These are phyloP conservation scores for Tetragnatha versicolor DNA, from an alignment of 1,140 invertebrate genomes.

Conservation along the genomic window DNA sequence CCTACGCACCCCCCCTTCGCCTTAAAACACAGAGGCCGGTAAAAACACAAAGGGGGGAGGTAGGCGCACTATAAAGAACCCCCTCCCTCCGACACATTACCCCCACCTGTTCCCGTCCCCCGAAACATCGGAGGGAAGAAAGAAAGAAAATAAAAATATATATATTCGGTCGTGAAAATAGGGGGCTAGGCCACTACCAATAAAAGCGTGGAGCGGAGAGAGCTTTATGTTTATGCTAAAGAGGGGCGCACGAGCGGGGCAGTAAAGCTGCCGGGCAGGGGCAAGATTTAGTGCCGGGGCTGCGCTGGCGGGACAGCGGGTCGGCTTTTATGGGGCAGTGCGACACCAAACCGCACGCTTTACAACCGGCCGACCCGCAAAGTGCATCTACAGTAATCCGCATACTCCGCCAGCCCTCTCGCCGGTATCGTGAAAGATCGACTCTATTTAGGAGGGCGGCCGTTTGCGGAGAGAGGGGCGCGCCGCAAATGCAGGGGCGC, in stretches of 20 bases:
- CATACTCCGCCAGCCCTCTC: constrained; percentile 28
- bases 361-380: constrained; percentile 50
- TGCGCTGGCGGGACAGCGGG: constrained; percentile 15
- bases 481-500: not conserved
- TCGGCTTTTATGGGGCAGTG: constrained; percentile 49
- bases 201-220: constrained; percentile 32
- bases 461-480: not conserved
- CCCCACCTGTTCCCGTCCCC: constrained; percentile 44
- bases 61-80: constrained; percentile 40
- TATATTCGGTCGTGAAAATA: not conserved
- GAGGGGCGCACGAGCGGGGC: constrained; percentile 14
- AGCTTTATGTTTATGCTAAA: constrained; percentile 53
- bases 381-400: constrained; percentile 44
- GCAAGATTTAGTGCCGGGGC: constrained; percentile 38
- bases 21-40: not conserved
- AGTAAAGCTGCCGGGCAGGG: constrained; percentile 34
- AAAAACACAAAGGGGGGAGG: not conserved
- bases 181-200: constrained; percentile 38
- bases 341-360: constrained; percentile 54
- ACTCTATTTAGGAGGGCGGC: constrained; percentile 34
- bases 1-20: not conserved
- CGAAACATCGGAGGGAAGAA: constrained; percentile 34
- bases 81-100: constrained; percentile 35
- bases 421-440: constrained; percentile 44
- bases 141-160: constrained; percentile 6